Evolutionary conservation across 2,113 vertebrate genomes (phyloP).

Genomic region (Neotragus pygmaeus): DNA sequence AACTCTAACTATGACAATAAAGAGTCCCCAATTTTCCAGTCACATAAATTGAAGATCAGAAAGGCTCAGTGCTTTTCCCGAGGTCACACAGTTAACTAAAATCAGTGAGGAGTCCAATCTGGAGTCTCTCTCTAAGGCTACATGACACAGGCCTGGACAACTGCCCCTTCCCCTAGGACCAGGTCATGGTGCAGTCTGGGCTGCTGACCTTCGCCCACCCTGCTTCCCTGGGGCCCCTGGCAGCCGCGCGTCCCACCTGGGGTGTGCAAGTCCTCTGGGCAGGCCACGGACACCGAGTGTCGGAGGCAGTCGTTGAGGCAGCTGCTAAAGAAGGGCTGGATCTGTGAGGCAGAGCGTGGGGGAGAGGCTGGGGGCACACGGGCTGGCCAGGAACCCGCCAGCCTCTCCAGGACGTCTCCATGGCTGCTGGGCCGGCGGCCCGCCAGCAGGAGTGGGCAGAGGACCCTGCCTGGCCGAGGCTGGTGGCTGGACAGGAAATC

Average conservation of each 20-base stretch:
- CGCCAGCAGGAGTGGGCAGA: neutral
- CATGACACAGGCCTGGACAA: neutral
- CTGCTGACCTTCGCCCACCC: rapidly evolving
- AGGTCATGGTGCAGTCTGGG: neutral
- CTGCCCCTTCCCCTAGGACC: neutral
- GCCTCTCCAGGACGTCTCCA: neutral
- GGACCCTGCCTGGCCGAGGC: neutral
- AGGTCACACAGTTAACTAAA: neutral
- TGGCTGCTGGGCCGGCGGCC: neutral
- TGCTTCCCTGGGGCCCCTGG: rapidly evolving
- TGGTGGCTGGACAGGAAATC: neutral
- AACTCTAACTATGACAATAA: neutral
- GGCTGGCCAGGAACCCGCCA: neutral
- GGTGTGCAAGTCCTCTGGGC: neutral
- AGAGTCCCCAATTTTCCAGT: neutral
- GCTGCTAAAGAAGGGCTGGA: slow-evolving; percentile 78
- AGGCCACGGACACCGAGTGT: slow-evolving; percentile 51
- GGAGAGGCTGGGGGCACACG: neutral
- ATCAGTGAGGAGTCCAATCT: neutral
- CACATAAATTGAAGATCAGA: neutral
- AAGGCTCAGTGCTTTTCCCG: neutral
- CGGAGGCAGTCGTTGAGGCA: slow-evolving; percentile 81
- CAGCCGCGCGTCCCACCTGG: slow-evolving; percentile 67
- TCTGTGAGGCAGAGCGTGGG: slow-evolving; percentile 50
- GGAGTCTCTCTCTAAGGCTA: neutral